phyloP scores from a whole-genome alignment of 2,888 invertebrate genomes.

The Endotricha flammealis region DNA sequence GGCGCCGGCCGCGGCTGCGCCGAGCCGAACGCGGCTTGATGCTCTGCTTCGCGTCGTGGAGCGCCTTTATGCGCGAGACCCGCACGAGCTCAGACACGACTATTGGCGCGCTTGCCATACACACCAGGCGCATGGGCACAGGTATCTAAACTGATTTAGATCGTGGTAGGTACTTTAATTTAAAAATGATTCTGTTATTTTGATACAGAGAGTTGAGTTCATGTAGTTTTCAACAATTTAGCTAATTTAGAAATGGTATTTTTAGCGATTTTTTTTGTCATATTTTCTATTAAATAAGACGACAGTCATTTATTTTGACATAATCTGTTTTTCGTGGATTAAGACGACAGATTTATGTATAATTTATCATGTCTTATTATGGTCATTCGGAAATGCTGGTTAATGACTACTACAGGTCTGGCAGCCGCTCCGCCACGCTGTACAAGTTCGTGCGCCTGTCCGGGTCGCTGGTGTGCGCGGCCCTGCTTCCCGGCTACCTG shows the following conservation, averaged over 20 bases:
- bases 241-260: too few relatives aligned
- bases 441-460: conserved; percentile 94
- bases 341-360: too few relatives aligned
- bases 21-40: conserved; percentile 86
- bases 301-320: too few relatives aligned
- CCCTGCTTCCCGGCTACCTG: conserved; percentile 91
- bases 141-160: too few relatives aligned
- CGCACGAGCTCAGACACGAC: conserved; percentile 84
- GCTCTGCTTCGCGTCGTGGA: conserved; percentile 88
- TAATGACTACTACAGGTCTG: conserved; percentile 24
- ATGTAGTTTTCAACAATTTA: too few relatives aligned
- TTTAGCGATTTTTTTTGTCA: too few relatives aligned
- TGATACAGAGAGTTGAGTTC: too few relatives aligned
- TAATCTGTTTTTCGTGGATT: too few relatives aligned
- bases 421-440: conserved; percentile 85
- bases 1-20: conserved; percentile 77
- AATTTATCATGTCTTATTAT: too few relatives aligned
- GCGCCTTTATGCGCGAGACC: conserved; percentile 87
- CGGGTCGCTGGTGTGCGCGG: conserved; percentile 90
- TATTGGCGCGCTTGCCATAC: conserved; percentile 87
- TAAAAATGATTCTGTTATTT: too few relatives aligned
- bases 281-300: too few relatives aligned
- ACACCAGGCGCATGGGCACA: conserved; percentile 36
- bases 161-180: too few relatives aligned
- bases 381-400: background rate